phyloP scores from a whole-genome alignment of 2,113 vertebrate species.

The Xyrauchen texanus region DNA sequence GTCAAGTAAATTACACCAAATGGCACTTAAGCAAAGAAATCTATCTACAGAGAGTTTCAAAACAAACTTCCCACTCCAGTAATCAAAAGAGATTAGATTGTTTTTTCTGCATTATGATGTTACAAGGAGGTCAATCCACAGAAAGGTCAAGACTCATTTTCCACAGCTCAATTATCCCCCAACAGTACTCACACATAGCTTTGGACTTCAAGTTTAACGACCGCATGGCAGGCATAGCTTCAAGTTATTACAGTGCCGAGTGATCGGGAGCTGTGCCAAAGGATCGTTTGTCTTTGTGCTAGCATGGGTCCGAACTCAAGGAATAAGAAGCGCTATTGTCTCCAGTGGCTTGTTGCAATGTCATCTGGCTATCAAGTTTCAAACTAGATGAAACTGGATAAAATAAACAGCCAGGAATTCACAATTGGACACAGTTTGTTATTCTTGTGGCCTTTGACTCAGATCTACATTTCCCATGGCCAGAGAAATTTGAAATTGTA shows the following conservation, averaged over 20 bases:
- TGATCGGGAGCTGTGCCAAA: slow-evolving; percentile 26
- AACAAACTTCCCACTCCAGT: too few relatives aligned
- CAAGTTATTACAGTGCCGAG: slow-evolving; percentile 36
- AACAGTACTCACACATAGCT: not conserved
- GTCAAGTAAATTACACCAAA: too few relatives aligned
- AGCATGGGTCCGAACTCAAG: not conserved
- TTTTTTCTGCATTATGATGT: too few relatives aligned
- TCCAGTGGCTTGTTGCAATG: slow-evolving; percentile 15
- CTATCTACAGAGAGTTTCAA: too few relatives aligned
- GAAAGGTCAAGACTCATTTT: not conserved
- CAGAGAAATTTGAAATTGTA: slow-evolving; percentile 38
- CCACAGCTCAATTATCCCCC: not conserved
- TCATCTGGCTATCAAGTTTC: slow-evolving; percentile 36
- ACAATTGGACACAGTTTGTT: slow-evolving; percentile 39
- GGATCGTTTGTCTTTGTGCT: slow-evolving; percentile 23
- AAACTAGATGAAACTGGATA: slow-evolving; percentile 22
- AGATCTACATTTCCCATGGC: slow-evolving; percentile 36
- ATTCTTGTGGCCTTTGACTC: slow-evolving; percentile 49
- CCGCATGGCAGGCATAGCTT: slow-evolving; percentile 25
- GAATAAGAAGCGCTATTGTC: slow-evolving; percentile 39
- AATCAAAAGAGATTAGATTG: too few relatives aligned
- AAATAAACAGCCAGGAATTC: slow-evolving; percentile 50
- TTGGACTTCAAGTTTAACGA: not conserved
- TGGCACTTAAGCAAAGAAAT: too few relatives aligned
- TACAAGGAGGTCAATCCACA: too few relatives aligned